Evolutionary conservation across 2,888 invertebrate genomes (phyloP).

Genomic region (Drosophila aldrichi): DNA sequence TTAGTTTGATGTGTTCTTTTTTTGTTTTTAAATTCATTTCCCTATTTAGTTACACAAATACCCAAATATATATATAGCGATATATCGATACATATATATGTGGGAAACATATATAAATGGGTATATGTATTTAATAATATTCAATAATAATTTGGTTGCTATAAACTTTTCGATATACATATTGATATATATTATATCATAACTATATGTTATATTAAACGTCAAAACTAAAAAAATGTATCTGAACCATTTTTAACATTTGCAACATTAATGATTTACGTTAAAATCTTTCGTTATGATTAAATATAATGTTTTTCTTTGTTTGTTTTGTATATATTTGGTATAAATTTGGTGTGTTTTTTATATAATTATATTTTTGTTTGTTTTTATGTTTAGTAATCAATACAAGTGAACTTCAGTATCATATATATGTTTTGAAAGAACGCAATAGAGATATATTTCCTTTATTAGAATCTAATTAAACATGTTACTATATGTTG

Average conservation of each 20-base stretch:
- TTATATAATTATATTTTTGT: too few species aligned
- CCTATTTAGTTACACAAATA: conserved; percentile 72
- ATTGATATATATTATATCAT: conserved; percentile 74
- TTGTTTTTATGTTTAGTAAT: conserved; percentile 55
- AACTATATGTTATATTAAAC: conserved; percentile 66
- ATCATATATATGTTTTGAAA: conserved; percentile 54
- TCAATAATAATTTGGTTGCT: conserved; percentile 57
- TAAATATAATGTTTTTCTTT: conserved; percentile 68
- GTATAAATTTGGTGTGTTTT: conserved; percentile 15
- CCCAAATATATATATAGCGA: conserved; percentile 27
- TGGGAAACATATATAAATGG: conserved; percentile 38
- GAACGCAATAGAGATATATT: conserved; percentile 70
- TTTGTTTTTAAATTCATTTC: conserved; percentile 71
- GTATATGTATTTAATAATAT: conserved; percentile 43
- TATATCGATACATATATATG: conserved; percentile 27
- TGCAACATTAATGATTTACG: conserved; percentile 77
- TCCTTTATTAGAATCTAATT: conserved; percentile 68
- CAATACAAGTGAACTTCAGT: conserved; percentile 71
- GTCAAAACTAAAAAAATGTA: conserved; percentile 52
- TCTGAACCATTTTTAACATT: conserved; percentile 74
- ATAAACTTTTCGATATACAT: conserved; percentile 73
- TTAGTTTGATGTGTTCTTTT: conserved; percentile 43
- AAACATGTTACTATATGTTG: conserved; percentile 67
- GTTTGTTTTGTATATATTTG: conserved; percentile 45
- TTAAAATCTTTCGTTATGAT: conserved; percentile 70